Conservation (phyloP, 2,113 vertebrate genomes). For the Tichodroma muraria region DNA sequence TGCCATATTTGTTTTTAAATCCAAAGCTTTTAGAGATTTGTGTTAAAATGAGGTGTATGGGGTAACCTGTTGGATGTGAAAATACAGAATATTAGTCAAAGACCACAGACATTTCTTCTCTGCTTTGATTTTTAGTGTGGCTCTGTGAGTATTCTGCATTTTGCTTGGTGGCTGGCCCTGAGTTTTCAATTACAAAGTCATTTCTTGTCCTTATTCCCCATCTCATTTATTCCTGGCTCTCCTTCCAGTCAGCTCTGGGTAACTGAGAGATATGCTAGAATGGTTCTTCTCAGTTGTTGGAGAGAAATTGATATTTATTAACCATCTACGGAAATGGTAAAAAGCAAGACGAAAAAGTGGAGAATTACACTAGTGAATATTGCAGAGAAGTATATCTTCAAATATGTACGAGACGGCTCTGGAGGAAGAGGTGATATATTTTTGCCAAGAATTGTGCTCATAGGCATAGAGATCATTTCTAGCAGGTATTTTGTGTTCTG, state of each 20-base stretch:
- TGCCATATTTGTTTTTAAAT: not conserved
- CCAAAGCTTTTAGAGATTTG: not conserved
- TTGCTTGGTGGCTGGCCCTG: not conserved
- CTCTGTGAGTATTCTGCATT: not conserved
- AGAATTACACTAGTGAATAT: not conserved
- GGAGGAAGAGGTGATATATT: not conserved
- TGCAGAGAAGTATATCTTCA: not conserved
- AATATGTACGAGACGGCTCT: not conserved
- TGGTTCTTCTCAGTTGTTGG: not conserved
- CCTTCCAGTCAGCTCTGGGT: not conserved
- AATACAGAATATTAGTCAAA: not conserved
- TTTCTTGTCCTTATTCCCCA: not conserved
- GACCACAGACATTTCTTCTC: not conserved
- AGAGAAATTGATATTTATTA: not conserved
- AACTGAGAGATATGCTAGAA: not conserved
- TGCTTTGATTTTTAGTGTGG: not conserved
- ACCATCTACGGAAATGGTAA: not conserved
- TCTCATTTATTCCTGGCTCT: not conserved
- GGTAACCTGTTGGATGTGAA: not conserved
- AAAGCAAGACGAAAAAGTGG: not conserved
- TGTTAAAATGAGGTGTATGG: not conserved
- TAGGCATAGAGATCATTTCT: not conserved
- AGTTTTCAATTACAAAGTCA: constrained; percentile 6
- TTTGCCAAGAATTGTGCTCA: not conserved
- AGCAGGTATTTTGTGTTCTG: not conserved